Evolutionary conservation across 2,113 vertebrate genomes (phyloP).

Genomic region (Rhinichthys klamathensis): DNA sequence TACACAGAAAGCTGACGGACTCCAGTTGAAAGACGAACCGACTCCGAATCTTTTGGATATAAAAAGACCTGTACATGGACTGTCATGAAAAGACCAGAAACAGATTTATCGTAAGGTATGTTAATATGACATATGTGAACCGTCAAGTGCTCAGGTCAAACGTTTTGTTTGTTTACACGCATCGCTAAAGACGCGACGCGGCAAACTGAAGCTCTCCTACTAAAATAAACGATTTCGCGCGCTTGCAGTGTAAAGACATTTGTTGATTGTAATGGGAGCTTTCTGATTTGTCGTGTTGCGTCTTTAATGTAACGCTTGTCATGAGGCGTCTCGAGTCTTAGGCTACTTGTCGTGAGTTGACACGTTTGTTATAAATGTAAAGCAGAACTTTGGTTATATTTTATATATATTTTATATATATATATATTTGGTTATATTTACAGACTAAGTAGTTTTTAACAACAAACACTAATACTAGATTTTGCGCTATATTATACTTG

Average conservation of each 20-base stretch:
- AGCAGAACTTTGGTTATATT: background rate
- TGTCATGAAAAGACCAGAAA: slow-evolving; percentile 35
- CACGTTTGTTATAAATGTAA: background rate
- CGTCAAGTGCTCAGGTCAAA: background rate
- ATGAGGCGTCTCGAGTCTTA: background rate
- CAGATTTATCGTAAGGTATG: slow-evolving; percentile 40
- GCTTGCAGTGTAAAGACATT: background rate
- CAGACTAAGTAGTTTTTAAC: background rate
- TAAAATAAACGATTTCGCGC: background rate
- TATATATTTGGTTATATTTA: background rate
- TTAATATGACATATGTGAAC: background rate
- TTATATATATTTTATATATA: background rate
- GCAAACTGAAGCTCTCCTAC: background rate
- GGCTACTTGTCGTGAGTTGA: background rate
- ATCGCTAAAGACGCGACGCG: background rate
- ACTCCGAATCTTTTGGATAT: background rate
- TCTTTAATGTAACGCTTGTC: background rate
- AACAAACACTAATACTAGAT: background rate
- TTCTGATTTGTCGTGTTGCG: background rate
- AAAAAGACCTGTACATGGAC: background rate
- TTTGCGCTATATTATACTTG: too few relatives aligned
- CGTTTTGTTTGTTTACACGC: background rate
- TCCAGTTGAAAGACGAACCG: background rate
- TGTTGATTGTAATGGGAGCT: background rate
- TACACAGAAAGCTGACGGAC: background rate